These are phyloP conservation scores for Pluvialis apricaria DNA, from an alignment of 2,113 vertebrate genomes.

Conservation along the genomic window DNA sequence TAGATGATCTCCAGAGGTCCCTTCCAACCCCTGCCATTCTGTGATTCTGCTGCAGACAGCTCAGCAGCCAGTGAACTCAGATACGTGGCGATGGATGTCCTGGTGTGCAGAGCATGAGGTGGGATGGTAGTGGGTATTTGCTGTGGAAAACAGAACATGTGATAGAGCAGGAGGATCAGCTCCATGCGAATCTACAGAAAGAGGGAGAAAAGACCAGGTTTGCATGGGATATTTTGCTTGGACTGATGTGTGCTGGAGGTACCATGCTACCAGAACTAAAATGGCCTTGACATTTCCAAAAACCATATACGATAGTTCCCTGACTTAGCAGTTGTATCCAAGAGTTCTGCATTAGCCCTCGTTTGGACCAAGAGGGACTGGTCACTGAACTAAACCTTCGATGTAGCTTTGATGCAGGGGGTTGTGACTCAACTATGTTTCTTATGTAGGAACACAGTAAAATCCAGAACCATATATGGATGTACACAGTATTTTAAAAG, in stretches of 20 bases:
- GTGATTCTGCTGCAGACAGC: background rate
- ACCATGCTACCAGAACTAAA: background rate
- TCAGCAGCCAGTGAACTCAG: background rate
- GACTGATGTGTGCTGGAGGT: background rate
- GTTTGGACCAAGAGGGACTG: background rate
- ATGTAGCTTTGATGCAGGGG: background rate
- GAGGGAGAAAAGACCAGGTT: background rate
- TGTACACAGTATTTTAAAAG: background rate
- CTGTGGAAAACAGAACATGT: background rate
- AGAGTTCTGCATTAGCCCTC: background rate
- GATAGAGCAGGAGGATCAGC: background rate
- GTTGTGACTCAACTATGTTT: background rate
- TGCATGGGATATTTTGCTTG: background rate
- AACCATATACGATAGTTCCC: rapidly evolving
- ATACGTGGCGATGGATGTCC: rapidly evolving
- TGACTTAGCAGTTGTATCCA: background rate
- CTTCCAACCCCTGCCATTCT: too few relatives aligned
- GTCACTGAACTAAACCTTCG: background rate
- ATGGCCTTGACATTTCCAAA: background rate
- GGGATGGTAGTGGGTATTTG: background rate
- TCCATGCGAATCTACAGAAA: background rate
- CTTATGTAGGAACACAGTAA: background rate
- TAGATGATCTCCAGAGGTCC: too few relatives aligned
- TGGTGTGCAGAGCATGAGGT: background rate
- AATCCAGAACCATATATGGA: background rate